Conservation (phyloP, 2,888 invertebrate species). For the Nezara viridula region DNA sequence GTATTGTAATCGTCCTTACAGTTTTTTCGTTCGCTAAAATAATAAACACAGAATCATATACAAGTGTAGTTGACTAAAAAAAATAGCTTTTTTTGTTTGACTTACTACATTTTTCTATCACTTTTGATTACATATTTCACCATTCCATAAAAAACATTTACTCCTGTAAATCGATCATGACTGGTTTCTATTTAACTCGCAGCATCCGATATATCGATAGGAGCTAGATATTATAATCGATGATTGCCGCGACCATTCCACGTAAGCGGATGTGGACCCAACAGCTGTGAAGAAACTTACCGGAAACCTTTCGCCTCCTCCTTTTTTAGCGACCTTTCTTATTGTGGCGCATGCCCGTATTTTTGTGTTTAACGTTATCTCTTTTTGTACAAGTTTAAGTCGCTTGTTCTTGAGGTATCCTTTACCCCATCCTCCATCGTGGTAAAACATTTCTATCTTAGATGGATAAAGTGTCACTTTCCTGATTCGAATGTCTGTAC, state of each 20-base stretch:
- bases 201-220: background rate
- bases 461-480: too few species aligned
- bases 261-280: conserved; percentile 20
- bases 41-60: too few species aligned
- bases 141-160: background rate
- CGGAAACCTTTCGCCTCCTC: conserved; percentile 26
- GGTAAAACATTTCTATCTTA: too few species aligned
- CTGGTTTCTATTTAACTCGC: background rate
- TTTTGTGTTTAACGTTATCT: background rate
- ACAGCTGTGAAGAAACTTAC: conserved; percentile 34
- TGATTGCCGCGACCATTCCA: conserved; percentile 19
- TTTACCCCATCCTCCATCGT: too few species aligned
- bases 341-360: background rate
- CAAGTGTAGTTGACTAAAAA: too few species aligned
- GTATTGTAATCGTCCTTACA: too few species aligned
- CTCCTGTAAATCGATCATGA: background rate
- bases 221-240: background rate
- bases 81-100: background rate
- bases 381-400: too few species aligned
- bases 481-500: too few species aligned
- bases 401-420: too few species aligned
- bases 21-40: too few species aligned
- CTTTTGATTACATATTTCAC: background rate
- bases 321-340: background rate
- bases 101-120: background rate